Evolutionary conservation across 2,113 vertebrate genomes (phyloP), one percentile per base, ranked within the genome.

Genomic region (Cryptotis parvus): DNA sequence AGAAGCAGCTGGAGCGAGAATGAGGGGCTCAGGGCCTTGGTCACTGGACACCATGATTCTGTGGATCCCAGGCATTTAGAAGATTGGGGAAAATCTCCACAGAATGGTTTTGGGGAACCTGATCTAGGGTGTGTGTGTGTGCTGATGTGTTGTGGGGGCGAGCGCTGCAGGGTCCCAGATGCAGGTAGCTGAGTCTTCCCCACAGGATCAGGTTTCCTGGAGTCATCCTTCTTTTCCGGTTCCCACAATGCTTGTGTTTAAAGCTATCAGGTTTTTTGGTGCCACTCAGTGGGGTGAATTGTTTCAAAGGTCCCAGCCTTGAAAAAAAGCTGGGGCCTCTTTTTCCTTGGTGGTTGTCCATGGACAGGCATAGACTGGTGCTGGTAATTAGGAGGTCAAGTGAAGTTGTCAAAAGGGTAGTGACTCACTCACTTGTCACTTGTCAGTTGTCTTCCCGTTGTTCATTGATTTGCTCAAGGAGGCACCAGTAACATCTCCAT

Each of bases 21-120:
- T 26, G 66, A 75, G 68, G 31, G 68, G 31, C 52, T 15, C 27
- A 63, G 89, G 35, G 82, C 87, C 80, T 66, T 37, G 74, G 78
- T 94, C 77, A 93, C 43, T n/a, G 80, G 84, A 89, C 87, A 89
- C 80, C 33, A 68, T 76, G 88, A 70, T 74, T 5, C 73, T 73
- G 66, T 74, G 52, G 87, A 74, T 80, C 85, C 91, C 83, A 75
- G 70, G 69, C 69, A 74, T 92, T 82, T 95, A 90, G 93, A 70
- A 85, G 89, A 93, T 91, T 87, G 84, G 87, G 89, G 63, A 18
- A 72, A 81, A 87, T 94, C 87, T 93, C 87, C 20, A 29, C 70
- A 72, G 94, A 96, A 73, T 58, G 31, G 45, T 84, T 86, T 65
- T 27, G 6, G 89, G 82, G 95, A 93, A 89, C 55, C 52, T 89